Evolutionary conservation across 2,888 invertebrate species (phyloP).

Genomic region (Cordilura impudica): DNA sequence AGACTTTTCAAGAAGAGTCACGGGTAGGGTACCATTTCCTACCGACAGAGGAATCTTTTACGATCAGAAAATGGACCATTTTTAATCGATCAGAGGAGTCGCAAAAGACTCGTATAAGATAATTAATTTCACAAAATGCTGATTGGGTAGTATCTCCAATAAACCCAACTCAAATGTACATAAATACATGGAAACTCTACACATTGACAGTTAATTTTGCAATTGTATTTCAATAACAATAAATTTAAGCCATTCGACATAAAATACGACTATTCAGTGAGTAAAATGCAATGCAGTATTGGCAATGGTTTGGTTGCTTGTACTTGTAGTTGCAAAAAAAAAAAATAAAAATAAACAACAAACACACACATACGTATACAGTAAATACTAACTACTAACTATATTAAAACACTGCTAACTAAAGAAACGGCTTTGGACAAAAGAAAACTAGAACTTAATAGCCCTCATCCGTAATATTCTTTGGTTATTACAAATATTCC

Average conservation of each 20-base stretch:
- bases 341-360: neutral
- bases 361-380: too few relatives aligned
- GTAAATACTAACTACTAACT: conserved; percentile 23
- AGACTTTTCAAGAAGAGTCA: too few relatives aligned
- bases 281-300: conserved; percentile 70
- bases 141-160: conserved; percentile 31
- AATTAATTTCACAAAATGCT: too few relatives aligned
- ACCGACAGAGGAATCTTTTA: too few relatives aligned
- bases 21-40: too few relatives aligned
- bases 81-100: too few relatives aligned
- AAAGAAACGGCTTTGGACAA: neutral
- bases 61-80: too few relatives aligned
- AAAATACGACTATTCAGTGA: conserved; percentile 67
- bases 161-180: conserved; percentile 60
- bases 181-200: conserved; percentile 64
- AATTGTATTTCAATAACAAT: conserved; percentile 77
- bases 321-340: conserved; percentile 1
- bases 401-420: conserved; percentile 24
- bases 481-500: too few relatives aligned
- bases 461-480: too few relatives aligned
- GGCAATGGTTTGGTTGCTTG: conserved; percentile 41
- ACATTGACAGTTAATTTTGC: conserved; percentile 77
- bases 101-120: too few relatives aligned
- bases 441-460: too few relatives aligned
- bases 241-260: conserved; percentile 72